Base-by-base conservation (phyloP, 2,888 invertebrate genomes). In the Teinopalpus imperialis region DNA sequence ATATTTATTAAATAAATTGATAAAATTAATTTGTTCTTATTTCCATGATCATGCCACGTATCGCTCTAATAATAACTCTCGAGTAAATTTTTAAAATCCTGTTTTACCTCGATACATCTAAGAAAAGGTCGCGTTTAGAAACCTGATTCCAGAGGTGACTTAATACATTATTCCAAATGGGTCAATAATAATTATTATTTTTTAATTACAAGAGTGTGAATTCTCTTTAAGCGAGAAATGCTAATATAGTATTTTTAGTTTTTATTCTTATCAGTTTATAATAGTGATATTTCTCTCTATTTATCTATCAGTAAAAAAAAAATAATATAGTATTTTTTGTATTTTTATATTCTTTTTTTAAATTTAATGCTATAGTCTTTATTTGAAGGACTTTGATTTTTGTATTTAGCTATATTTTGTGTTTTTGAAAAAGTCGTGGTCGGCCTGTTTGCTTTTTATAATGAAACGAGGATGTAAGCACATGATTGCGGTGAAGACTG, bases 401-500 rank as follows among this genome's bases (percentile, higher is more conserved):
- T n/a, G n/a, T n/a, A n/a, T n/a, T n/a, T n/a, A n/a, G n/a, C n/a
- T n/a, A n/a, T n/a, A n/a, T n/a, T n/a, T n/a, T n/a, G n/a, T n/a
- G n/a, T n/a, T n/a, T n/a, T n/a, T n/a, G n/a, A 43, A 32, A 10
- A n/a, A n/a, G n/a, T 24, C 32, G 31, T 43, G 20, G 29, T 7
- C 21, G 7, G 32, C 41, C 31, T 12, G 32, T 35, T 48, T n/a
- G n/a, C n/a, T n/a, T 37, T 43, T 43, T 43, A 35, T 30, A 39
- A 42, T 34, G 29, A 42, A 30, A 49, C 40, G 44, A 48, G 51
- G 36, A 48, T 45, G 35, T 48, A 39, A 36, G 36, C 27, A 47
- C 39, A 44, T 34, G 48, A 46, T 41, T 8, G 1, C 24, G 13
- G 35, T 31, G 50, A 54, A 54, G 52, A 49, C 26, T 44, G 12